A percentile compares a stretch with the other conserved stretches of the same genome.
Conservation (phyloP, 2,113 vertebrate species). For the Passer domesticus region DNA sequence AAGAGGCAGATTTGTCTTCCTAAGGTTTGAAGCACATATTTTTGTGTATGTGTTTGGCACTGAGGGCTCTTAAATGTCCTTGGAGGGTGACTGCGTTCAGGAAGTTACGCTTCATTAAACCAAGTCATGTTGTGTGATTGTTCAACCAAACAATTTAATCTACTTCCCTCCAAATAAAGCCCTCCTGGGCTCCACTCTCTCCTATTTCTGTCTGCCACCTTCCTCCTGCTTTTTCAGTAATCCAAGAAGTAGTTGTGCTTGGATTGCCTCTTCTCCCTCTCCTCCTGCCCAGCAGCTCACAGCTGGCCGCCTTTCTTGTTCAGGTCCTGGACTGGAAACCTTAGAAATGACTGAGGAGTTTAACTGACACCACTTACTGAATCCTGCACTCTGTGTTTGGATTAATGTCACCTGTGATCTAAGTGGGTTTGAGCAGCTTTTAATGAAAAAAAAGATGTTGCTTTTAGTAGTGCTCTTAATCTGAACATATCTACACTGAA, state of each 20-base stretch:
- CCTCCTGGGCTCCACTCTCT: background rate
- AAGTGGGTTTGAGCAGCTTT: background rate
- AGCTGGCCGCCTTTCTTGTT: background rate
- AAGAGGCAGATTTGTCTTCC: background rate
- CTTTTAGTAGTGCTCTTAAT: background rate
- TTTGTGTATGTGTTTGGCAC: background rate
- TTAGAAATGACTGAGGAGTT: background rate
- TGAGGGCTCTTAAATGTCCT: background rate
- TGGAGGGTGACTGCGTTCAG: background rate
- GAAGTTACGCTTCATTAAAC: background rate
- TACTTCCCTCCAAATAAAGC: background rate
- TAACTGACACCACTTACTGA: background rate
- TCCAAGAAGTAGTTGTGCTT: background rate
- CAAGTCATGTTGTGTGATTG: background rate
- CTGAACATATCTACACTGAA: background rate
- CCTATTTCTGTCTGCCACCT: background rate
- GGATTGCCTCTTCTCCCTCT: background rate
- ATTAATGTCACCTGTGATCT: background rate
- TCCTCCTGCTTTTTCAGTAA: background rate
- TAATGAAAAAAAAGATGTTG: background rate
- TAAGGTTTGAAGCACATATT: background rate
- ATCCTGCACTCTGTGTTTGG: background rate
- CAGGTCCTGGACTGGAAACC: background rate
- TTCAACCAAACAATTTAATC: background rate
- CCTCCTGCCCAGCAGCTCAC: background rate